These are phyloP conservation scores for Caenorhabditis plicata DNA, from an alignment of 2,888 invertebrate genomes.

Conservation along the genomic window DNA sequence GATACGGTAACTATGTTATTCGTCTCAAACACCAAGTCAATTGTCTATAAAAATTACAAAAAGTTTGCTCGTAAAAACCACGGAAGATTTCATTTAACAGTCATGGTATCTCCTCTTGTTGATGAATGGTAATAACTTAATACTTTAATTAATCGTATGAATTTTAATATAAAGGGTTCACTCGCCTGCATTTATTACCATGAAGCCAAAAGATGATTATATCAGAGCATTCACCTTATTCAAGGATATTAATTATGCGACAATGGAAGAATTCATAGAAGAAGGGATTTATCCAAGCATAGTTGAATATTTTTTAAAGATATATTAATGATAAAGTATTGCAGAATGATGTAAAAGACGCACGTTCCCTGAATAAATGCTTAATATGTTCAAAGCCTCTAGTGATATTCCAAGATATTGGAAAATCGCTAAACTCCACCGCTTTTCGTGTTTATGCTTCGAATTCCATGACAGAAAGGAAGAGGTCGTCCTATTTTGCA, in stretches of 20 bases:
- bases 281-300: conserved; percentile 20
- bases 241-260: conserved; percentile 22
- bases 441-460: conserved; percentile 18
- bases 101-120: conserved; percentile 21
- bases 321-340: too few species aligned
- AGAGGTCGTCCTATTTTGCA: conserved; percentile 4
- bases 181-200: conserved; percentile 41
- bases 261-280: conserved; percentile 26
- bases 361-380: too few species aligned
- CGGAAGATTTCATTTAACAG: conserved; percentile 36
- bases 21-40: conserved; percentile 19
- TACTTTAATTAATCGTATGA: neutral
- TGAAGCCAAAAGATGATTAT: conserved; percentile 35
- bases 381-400: conserved; percentile 9
- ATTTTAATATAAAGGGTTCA: conserved; percentile 15
- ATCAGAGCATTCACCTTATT: conserved; percentile 29
- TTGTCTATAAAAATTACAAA: conserved; percentile 25
- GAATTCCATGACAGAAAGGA: conserved; percentile 5
- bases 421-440: conserved; percentile 14
- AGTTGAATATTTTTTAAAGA: too few species aligned
- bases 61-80: conserved; percentile 31
- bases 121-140: conserved; percentile 17
- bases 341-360: too few species aligned
- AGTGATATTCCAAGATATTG: conserved; percentile 26
- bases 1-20: conserved; percentile 37